These are phyloP conservation scores for Pionites leucogaster DNA, from an alignment of 2,113 vertebrate species.

Conservation along the genomic window DNA sequence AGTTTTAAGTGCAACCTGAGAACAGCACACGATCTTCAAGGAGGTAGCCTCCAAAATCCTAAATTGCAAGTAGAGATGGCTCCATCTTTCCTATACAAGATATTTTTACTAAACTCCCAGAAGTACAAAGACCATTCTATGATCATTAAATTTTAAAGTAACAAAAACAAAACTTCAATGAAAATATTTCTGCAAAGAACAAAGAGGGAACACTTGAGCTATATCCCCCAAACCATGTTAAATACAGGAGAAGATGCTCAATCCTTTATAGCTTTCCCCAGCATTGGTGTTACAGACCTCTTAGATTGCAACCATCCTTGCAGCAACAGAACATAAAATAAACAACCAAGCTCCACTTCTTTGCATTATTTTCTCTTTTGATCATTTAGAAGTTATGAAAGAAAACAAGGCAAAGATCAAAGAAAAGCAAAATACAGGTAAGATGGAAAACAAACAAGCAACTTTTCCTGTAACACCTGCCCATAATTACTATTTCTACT, in stretches of 20 bases:
- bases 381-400: neutral
- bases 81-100: neutral
- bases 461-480: neutral
- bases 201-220: neutral
- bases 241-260: neutral
- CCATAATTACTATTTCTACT: neutral
- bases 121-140: neutral
- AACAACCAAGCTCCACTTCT: neutral
- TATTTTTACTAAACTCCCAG: neutral
- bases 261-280: neutral
- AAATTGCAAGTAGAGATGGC: neutral
- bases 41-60: neutral
- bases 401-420: neutral
- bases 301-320: neutral
- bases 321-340: neutral
- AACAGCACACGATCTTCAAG: neutral
- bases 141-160: neutral
- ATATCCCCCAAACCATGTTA: neutral
- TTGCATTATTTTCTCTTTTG: neutral
- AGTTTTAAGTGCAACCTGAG: neutral
- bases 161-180: neutral
- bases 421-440: neutral
- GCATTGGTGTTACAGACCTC: accelerated
- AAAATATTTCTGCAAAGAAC: neutral
- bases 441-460: neutral